Percentiles rank a stretch among this genome's conserved stretches.
phyloP scores from a whole-genome alignment of 2,113 vertebrate species.

The Notechis scutatus region DNA sequence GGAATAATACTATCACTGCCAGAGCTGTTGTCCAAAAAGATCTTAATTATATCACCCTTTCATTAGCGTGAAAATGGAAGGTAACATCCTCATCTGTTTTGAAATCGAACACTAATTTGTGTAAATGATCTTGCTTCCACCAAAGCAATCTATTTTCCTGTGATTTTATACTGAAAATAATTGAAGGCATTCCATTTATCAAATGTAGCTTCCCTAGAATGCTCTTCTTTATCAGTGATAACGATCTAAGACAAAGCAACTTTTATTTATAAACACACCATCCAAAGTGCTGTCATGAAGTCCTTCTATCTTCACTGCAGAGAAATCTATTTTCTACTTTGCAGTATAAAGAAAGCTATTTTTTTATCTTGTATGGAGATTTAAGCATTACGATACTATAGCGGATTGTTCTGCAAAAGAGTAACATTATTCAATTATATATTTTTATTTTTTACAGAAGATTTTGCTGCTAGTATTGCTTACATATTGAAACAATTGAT shows the following conservation, averaged over 20 bases:
- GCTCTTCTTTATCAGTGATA: neutral
- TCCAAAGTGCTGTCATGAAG: neutral
- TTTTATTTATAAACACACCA: neutral
- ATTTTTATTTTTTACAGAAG: neutral
- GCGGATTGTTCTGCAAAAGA: neutral
- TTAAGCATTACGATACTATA: neutral
- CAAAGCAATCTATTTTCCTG: neutral
- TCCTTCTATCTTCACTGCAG: neutral
- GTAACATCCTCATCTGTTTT: neutral
- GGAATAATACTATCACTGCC: constrained; percentile 43
- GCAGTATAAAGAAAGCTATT: neutral
- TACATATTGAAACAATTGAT: neutral
- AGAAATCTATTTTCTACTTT: neutral
- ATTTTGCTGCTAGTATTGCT: neutral
- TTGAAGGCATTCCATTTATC: neutral
- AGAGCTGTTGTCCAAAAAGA: constrained; percentile 35
- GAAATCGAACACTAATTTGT: constrained; percentile 6
- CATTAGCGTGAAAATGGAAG: constrained; percentile 48
- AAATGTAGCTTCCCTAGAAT: neutral
- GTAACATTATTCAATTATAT: neutral
- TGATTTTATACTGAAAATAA: neutral
- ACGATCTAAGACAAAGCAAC: neutral
- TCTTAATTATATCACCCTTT: constrained; percentile 50
- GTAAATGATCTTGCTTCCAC: constrained; percentile 18
- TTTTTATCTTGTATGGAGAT: neutral